A percentile compares a stretch with the other conserved stretches of the same genome.
Evolutionary conservation across 2,113 vertebrate genomes (phyloP).

Genomic region (Tiliqua scincoides): DNA sequence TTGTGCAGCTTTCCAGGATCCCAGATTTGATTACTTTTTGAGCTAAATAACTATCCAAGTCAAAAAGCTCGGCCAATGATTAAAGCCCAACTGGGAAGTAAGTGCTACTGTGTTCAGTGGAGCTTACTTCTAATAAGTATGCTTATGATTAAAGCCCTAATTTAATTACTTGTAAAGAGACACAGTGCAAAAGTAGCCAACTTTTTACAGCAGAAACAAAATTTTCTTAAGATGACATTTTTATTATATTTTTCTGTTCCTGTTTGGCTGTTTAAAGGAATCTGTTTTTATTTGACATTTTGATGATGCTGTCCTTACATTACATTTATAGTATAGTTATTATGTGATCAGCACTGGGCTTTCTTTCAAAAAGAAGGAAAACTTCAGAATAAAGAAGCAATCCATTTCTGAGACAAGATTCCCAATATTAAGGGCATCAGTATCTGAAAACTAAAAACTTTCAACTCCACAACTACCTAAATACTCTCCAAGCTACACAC

Average conservation of each 20-base stretch:
- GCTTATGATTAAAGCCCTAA: background rate
- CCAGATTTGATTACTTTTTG: conserved; percentile 13
- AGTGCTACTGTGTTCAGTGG: background rate
- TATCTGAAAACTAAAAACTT: background rate
- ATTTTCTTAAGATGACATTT: background rate
- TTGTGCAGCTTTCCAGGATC: conserved; percentile 1
- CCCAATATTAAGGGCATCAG: background rate
- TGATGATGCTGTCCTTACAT: background rate
- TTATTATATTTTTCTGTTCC: background rate
- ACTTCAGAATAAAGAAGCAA: background rate
- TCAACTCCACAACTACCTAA: conserved; percentile 12
- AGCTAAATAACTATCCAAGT: background rate
- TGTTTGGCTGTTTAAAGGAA: background rate
- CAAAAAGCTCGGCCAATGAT: background rate
- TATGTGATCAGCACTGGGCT: background rate
- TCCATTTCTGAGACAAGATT: background rate
- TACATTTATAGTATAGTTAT: background rate
- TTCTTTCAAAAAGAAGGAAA: background rate
- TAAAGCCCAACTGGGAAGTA: background rate
- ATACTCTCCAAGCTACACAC: background rate
- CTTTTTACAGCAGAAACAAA: background rate
- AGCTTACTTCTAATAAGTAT: background rate
- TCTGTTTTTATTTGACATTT: background rate
- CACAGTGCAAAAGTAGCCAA: background rate
- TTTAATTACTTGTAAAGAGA: conserved; percentile 32